These are phyloP conservation scores for Apis mellifera DNA, from an alignment of 1,140 invertebrate species.

Conservation along the genomic window Amel_HAv3.1 CM009935.2:9513501-9514000, in stretches of 20 bases:
- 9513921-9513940: neutral
- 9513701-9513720: constrained; percentile 18
- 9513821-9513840: constrained; percentile 48
- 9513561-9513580: too few relatives aligned
- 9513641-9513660: constrained; percentile 1
- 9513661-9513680: neutral
- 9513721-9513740: constrained; percentile 27
- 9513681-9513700: constrained; percentile 47
- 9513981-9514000: constrained; percentile 42
- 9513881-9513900: constrained; percentile 37
- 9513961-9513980: constrained; percentile 66
- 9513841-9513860: constrained; percentile 42
- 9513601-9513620: neutral
- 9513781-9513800: constrained; percentile 1
- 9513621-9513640: constrained; percentile 8
- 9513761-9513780: neutral
- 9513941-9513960: constrained; percentile 13
- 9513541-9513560: neutral
- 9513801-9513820: constrained; percentile 35
- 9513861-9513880: constrained; percentile 26
- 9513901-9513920: constrained; percentile 40
- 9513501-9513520: constrained; percentile 22
- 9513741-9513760: constrained; percentile 17
- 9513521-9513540: constrained; percentile 10
- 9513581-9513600: too few relatives aligned